A percentile compares a stretch with the other conserved stretches of the same genome.
Conservation (phyloP, 2,797 vertebrate species). For the Schizopygopsis malacanthus region DNA sequence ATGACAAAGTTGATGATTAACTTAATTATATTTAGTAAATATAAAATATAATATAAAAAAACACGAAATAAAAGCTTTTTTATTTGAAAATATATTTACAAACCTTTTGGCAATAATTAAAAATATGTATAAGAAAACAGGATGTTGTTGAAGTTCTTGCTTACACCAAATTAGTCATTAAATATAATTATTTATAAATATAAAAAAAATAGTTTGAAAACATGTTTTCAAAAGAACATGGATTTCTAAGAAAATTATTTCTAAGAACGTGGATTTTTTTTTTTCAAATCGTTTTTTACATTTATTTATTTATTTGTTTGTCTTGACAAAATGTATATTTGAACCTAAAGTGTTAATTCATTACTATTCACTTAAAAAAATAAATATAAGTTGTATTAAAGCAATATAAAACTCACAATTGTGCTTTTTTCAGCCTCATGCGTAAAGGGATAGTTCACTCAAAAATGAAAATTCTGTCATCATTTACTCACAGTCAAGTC, state of each 20-base stretch:
- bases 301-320: background rate
- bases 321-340: background rate
- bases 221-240: too few relatives aligned
- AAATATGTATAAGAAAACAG: background rate
- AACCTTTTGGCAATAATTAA: background rate
- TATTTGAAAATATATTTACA: background rate
- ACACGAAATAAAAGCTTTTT: background rate
- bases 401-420: too few relatives aligned
- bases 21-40: background rate
- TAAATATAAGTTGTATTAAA: too few relatives aligned
- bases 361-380: background rate
- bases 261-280: background rate
- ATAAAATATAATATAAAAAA: too few relatives aligned
- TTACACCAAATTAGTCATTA: background rate
- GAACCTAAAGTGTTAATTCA: background rate
- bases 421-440: too few relatives aligned
- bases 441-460: too few relatives aligned
- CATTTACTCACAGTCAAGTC: too few relatives aligned
- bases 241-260: too few relatives aligned
- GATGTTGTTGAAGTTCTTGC: background rate
- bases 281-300: background rate
- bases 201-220: too few relatives aligned
- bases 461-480: too few relatives aligned
- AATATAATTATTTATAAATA: background rate
- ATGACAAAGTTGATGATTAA: background rate